Base-by-base conservation (phyloP, 2,888 invertebrate species). In the Omphaloscelis lunosa region DNA sequence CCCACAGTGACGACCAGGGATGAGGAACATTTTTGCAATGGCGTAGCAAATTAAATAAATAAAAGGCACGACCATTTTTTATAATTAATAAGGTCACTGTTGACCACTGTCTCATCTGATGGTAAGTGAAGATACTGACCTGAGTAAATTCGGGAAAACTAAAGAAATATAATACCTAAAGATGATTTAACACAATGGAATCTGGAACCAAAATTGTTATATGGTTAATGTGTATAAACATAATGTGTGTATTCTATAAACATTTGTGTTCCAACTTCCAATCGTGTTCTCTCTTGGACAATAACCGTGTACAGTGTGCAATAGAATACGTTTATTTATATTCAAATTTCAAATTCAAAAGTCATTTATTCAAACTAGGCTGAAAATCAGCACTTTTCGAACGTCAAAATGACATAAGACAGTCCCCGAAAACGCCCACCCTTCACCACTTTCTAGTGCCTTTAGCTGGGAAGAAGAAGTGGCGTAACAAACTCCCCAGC, bases 21-120 rank as follows among this genome's bases (percentile, higher is more conserved):
- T 29, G 27, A 27, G 11, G 7, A 62, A 77, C 39, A 39, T 29
- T 79, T 77, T 45, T 20, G 20, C 4, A 69, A 20, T 11, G n/a
- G 11, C 6, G 17, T 7, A 9, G 17, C 8, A 59, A 41, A 17
- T 17, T n/a, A 34, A 17, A 34, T n/a, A 34, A n/a, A n/a, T n/a
- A 34, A 27, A 34, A 29, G 1, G 3, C 6, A 34, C 2, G 17
- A 29, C 8, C 2, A 3, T 15, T 9, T 48, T 29, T 34, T 9
- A 5, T 29, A 6, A 23, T 34, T n/a, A 0, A 11, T 34, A n/a
- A 5, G 6, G 9, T 67, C 23, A 9, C 23, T 17, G 0, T 9
- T 45, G 27, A 48, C 23, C 27, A 27, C 66, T 12, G 45, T 20
- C 12, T 48, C 12, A 48, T 5, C 12, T 12, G 20, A 20, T 29